phyloP scores from a whole-genome alignment of 2,797 vertebrate species.

The Cottoperca gobio region DNA sequence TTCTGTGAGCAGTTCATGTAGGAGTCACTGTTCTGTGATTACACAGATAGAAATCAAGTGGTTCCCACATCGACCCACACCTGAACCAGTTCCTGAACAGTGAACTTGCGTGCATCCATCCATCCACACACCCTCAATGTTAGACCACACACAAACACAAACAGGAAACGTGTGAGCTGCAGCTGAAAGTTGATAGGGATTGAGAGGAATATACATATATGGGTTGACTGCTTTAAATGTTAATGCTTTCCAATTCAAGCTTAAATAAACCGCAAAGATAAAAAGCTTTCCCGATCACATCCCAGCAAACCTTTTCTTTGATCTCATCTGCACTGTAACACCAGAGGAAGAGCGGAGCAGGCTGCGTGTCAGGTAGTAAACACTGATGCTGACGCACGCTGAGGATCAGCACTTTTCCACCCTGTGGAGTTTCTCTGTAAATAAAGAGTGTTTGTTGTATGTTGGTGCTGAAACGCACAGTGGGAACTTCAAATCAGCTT shows the following conservation, averaged over 20 bases:
- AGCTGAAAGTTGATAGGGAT: constrained; percentile 17
- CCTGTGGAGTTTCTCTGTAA: constrained; percentile 62
- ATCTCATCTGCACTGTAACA: constrained; percentile 23
- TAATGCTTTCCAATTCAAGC: neutral
- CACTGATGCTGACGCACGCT: constrained; percentile 57
- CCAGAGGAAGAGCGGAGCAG: constrained; percentile 10
- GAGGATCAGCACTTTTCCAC: constrained; percentile 58
- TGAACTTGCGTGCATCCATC: constrained; percentile 20
- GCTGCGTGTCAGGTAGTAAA: constrained; percentile 51
- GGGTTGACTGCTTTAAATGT: constrained; percentile 17
- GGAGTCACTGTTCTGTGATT: constrained; percentile 75
- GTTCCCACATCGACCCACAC: constrained; percentile 68
- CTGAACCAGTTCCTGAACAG: constrained; percentile 51
- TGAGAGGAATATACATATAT: constrained; percentile 13
- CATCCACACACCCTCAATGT: constrained; percentile 3
- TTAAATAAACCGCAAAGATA: neutral
- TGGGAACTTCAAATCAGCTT: constrained; percentile 36
- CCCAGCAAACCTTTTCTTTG: constrained; percentile 23
- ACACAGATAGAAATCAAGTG: constrained; percentile 60
- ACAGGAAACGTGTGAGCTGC: neutral
- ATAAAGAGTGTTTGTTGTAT: constrained; percentile 59
- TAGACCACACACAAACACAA: constrained; percentile 39
- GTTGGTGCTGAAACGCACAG: constrained; percentile 21
- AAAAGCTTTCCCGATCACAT: constrained; percentile 13
- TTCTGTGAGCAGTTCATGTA: constrained; percentile 69